Evolutionary conservation across 2,888 invertebrate species (phyloP), one percentile per base, ranked within the genome.

Genomic region (Nowickia ferox): DNA sequence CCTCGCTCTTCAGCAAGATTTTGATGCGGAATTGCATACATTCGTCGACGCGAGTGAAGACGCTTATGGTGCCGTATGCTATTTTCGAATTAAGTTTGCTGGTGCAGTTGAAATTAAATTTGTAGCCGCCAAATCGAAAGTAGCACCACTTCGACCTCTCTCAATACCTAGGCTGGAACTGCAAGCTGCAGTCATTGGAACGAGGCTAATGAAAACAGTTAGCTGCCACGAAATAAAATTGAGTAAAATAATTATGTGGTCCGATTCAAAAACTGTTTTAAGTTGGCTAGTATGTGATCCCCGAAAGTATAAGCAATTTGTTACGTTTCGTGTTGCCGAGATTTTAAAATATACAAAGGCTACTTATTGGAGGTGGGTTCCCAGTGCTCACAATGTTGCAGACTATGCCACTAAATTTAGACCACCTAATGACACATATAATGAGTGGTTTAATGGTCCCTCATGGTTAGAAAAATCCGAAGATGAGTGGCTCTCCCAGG

Each of bases 31-130:
- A n/a, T n/a, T n/a, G n/a, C 66, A 68, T 22, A 75, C 66, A 0
- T 80, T 81, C 51, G 68, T 81, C 4, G 71, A 71, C 38, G 79
- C 63, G 40, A 79, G 79, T 38, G 61, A 79, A 6, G 71, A 79
- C 13, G 78, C 63, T 1, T 69, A 61, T 51, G 46, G 63, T 5
- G 79, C 63, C 10, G 79, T 79, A 11, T 30, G 66, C 10, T 81
- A 81, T 66, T n/a, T n/a, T n/a, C n/a, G n/a, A n/a, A n/a, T n/a
- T 8, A 15, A 13, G 4, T 9, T 51, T 13, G 65, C 22, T n/a
- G 55, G 46, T n/a, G 38, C 51, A 3, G 19, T 51, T n/a, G 72
- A 68, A 42, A 11, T 74, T n/a, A 55, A 17, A 17, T 30, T 81
- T 1, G 15, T 74, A 9, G 71, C 65, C 42, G 74, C 74, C 0